Evolutionary conservation across 2,113 vertebrate species (phyloP).

Genomic region (Craseonycteris thonglongyai): DNA sequence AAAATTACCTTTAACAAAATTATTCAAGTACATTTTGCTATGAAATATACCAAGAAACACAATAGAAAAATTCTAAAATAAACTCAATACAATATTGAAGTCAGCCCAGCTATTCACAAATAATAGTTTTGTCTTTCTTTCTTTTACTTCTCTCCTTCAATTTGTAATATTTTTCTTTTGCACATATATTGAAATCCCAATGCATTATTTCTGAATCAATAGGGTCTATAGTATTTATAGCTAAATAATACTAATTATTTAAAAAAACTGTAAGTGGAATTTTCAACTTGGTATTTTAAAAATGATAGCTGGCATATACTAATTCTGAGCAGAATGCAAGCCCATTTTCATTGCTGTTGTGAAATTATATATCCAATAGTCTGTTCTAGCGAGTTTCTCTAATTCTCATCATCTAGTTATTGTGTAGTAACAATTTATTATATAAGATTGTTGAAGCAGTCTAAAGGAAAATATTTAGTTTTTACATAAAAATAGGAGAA

Average conservation of each 20-base stretch:
- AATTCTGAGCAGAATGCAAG: background rate
- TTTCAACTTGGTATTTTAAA: background rate
- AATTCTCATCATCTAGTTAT: background rate
- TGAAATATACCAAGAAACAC: conserved; percentile 3
- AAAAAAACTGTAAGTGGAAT: background rate
- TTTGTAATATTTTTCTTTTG: background rate
- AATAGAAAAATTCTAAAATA: background rate
- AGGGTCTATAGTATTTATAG: background rate
- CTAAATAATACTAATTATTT: background rate
- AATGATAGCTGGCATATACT: background rate
- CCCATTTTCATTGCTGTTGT: background rate
- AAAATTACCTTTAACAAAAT: conserved; percentile 51
- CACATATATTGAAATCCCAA: background rate
- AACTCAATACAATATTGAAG: background rate
- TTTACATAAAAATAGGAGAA: background rate
- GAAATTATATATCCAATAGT: background rate
- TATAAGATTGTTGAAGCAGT: background rate
- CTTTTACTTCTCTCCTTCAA: background rate
- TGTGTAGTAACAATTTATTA: background rate
- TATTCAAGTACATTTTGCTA: conserved; percentile 23
- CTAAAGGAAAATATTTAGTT: conserved; percentile 6
- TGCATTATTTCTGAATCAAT: background rate
- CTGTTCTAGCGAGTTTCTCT: background rate
- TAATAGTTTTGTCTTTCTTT: background rate
- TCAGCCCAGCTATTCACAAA: background rate